Evolutionary conservation across 2,797 vertebrate species (phyloP).

Genomic region (Mormyrops attenuatus): DNA sequence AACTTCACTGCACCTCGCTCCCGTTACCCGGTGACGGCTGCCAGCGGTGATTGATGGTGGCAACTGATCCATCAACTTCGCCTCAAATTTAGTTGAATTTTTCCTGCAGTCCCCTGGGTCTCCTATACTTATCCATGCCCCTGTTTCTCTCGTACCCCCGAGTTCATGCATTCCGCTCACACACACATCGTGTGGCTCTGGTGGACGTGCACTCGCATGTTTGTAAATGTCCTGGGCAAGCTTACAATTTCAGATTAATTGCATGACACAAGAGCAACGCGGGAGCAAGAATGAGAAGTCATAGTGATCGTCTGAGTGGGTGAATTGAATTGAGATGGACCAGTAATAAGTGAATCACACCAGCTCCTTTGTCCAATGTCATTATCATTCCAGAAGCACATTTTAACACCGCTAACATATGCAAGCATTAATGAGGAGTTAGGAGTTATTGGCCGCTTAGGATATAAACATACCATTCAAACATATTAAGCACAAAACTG

Average conservation of each 20-base stretch:
- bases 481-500: background rate
- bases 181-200: background rate
- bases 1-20: background rate
- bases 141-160: background rate
- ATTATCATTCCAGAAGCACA: background rate
- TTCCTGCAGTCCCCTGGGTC: background rate
- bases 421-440: background rate
- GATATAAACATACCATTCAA: background rate
- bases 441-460: background rate
- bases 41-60: background rate
- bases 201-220: background rate
- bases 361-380: background rate
- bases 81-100: background rate
- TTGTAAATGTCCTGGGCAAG: background rate
- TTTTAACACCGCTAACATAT: background rate
- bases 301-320: background rate
- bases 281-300: background rate
- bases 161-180: background rate
- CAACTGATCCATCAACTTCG: background rate
- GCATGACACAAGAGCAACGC: background rate
- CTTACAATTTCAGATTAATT: background rate
- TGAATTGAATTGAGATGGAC: background rate
- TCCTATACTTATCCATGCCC: background rate
- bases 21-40: background rate
- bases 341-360: background rate